phyloP scores from a whole-genome alignment of 2,113 vertebrate genomes.

The Ramphastos sulfuratus region DNA sequence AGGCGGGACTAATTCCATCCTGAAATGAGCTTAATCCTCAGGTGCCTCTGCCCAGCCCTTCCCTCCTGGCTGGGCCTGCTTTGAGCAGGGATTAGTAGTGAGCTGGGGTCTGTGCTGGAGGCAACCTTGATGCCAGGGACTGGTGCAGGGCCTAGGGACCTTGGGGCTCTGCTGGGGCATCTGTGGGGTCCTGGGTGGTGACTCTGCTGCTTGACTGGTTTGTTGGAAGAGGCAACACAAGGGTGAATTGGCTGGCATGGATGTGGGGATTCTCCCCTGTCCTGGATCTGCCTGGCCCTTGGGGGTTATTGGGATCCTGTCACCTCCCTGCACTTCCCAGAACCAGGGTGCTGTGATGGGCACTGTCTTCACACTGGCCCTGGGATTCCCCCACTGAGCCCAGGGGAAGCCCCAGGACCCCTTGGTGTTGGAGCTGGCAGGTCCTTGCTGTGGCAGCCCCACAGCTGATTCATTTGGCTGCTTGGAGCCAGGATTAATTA shows the following conservation, averaged over 20 bases:
- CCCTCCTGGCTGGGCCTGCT: not conserved
- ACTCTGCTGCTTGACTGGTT: not conserved
- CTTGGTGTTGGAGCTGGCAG: rapidly evolving
- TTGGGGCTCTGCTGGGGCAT: not conserved
- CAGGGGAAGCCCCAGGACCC: not conserved
- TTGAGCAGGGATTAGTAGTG: constrained; percentile 32
- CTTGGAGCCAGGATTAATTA: not conserved
- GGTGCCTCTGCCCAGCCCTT: not conserved
- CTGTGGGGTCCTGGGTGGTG: not conserved
- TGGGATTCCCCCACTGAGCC: not conserved
- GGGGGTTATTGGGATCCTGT: not conserved
- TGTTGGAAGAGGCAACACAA: not conserved
- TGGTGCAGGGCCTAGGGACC: not conserved
- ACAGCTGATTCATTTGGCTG: not conserved
- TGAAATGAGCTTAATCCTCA: constrained; percentile 38
- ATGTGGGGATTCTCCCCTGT: not conserved
- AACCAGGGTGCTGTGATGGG: not conserved
- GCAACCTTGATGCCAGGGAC: not conserved
- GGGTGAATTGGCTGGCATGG: rapidly evolving
- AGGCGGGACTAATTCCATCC: constrained; percentile 14
- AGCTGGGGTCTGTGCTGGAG: not conserved
- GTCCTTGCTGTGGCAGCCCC: not conserved
- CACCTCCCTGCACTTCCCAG: not conserved
- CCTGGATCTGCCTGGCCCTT: not conserved
- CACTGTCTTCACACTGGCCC: not conserved